A percentile compares a stretch with the other conserved stretches of the same genome.
phyloP scores from a whole-genome alignment of 2,888 invertebrate species.

The Cheilosia vulpina region DNA sequence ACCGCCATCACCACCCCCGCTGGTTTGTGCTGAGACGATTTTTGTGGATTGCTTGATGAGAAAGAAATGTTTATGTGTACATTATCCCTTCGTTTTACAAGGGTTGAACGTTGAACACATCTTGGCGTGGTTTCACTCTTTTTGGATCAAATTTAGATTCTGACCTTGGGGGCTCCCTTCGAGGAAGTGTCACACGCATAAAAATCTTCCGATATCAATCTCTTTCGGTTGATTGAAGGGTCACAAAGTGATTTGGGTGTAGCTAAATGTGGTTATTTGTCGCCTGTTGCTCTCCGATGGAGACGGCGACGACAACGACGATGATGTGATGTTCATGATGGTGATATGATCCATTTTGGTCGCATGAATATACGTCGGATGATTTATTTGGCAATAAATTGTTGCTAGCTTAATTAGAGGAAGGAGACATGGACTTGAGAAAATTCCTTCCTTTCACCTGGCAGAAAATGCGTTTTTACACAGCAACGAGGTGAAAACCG shows the following conservation, averaged over 20 bases:
- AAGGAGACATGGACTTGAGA: neutral
- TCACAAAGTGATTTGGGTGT: conserved; percentile 61
- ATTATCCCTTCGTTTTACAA: conserved; percentile 72
- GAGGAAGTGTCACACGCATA: conserved; percentile 59
- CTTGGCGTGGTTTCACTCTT: conserved; percentile 18
- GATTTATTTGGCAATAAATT: conserved; percentile 59
- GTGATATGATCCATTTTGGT: conserved; percentile 54
- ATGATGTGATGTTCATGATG: neutral
- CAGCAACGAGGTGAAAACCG: no score
- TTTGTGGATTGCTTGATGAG: conserved; percentile 62
- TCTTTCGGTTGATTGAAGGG: conserved; percentile 67
- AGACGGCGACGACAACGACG: conserved; percentile 1
- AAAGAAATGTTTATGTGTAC: conserved; percentile 75
- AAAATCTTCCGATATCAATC: conserved; percentile 69
- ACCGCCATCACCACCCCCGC: conserved; percentile 3
- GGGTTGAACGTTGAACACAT: conserved; percentile 71
- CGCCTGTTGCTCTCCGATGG: conserved; percentile 64
- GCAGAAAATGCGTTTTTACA: neutral
- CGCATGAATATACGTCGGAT: conserved; percentile 52
- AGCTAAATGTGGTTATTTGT: conserved; percentile 63
- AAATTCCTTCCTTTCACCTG: conserved; percentile 1
- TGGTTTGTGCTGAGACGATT: conserved; percentile 37
- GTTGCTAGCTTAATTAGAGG: neutral
- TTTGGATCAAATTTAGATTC: conserved; percentile 45
- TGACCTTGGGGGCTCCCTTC: conserved; percentile 71